Conservation (phyloP, 2,797 vertebrate species). For the Danio kyathit region DNA sequence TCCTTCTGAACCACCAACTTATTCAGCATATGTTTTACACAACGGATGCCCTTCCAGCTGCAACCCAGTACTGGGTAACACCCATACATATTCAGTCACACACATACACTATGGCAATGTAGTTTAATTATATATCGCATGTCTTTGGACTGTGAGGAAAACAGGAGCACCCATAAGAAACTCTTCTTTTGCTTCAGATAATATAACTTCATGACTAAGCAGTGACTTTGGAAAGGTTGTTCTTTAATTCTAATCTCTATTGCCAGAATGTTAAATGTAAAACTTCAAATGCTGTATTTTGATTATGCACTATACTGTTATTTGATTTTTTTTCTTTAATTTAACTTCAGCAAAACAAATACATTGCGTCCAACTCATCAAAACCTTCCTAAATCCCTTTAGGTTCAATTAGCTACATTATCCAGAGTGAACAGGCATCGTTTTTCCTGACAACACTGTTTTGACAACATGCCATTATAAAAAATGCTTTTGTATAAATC, state of each 20-base stretch:
- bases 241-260: background rate
- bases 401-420: background rate
- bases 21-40: too few species aligned
- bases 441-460: background rate
- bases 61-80: too few species aligned
- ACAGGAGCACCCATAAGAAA: too few species aligned
- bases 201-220: too few species aligned
- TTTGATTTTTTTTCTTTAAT: background rate
- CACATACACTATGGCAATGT: too few species aligned
- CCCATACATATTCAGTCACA: too few species aligned
- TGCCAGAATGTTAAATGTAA: background rate
- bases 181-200: too few species aligned
- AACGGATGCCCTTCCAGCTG: too few species aligned
- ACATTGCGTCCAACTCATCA: background rate
- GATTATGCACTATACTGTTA: background rate
- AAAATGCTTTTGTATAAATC: background rate
- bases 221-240: too few species aligned
- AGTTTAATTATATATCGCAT: too few species aligned
- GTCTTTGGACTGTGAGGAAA: too few species aligned
- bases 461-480: background rate
- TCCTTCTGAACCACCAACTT: too few species aligned
- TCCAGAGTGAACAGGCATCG: background rate
- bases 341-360: background rate
- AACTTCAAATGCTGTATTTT: background rate
- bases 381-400: conserved; percentile 8